These are phyloP conservation scores for Pachyramphus minor DNA, from an alignment of 2,113 vertebrate species.

Conservation along the genomic window DNA sequence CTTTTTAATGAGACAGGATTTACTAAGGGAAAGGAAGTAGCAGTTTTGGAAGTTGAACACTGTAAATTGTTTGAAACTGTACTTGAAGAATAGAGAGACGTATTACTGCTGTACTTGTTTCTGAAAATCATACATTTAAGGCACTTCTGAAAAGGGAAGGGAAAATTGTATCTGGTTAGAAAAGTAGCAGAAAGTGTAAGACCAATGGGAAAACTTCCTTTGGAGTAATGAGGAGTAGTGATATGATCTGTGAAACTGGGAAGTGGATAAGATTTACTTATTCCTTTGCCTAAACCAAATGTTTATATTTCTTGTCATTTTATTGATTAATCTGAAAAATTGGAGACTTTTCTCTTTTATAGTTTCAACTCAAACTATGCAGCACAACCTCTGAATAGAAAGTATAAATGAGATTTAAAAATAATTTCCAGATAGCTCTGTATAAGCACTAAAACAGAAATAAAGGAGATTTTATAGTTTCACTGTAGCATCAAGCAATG, in stretches of 20 bases:
- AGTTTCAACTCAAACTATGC: not conserved
- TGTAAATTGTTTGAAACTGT: not conserved
- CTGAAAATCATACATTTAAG: not conserved
- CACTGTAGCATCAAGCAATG: not conserved
- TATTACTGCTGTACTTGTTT: not conserved
- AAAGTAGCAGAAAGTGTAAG: not conserved
- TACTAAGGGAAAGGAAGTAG: not conserved
- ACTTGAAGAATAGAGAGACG: not conserved
- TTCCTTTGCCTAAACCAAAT: not conserved
- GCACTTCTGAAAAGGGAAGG: not conserved
- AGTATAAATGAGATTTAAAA: constrained; percentile 1
- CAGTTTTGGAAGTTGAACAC: not conserved
- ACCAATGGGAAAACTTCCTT: not conserved
- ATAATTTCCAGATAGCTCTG: not conserved
- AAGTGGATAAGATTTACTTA: not conserved
- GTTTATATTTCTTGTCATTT: constrained; percentile 12
- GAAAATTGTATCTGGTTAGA: not conserved
- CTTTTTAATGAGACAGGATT: not conserved
- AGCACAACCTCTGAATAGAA: not conserved
- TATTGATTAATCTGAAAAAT: not conserved
- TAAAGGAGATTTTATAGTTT: constrained; percentile 15
- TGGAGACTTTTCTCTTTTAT: not conserved
- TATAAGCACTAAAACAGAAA: constrained; percentile 19
- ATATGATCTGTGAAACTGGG: not conserved
- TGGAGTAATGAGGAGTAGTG: not conserved